phyloP scores from a whole-genome alignment of 2,888 invertebrate species.

The Mythimna vitellina region DNA sequence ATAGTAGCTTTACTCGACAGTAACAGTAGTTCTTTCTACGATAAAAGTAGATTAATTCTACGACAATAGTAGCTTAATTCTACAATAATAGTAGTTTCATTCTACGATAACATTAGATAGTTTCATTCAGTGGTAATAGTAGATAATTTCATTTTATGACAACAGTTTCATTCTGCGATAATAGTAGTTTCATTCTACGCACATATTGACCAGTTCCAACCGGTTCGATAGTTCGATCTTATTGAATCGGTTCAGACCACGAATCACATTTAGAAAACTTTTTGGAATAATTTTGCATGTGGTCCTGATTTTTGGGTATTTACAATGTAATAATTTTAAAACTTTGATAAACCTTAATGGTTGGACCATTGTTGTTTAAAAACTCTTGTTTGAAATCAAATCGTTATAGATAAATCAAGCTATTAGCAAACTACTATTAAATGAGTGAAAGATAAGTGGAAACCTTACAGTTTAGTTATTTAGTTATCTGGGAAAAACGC shows the following conservation, averaged over 20 bases:
- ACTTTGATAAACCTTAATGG: not conserved
- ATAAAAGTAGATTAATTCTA: not conserved
- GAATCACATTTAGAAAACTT: conserved; percentile 12
- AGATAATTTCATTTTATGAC: not conserved
- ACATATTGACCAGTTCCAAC: not conserved
- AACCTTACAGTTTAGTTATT: not conserved
- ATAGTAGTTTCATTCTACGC: not conserved
- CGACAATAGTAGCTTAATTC: not conserved
- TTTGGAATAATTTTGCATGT: conserved; percentile 15
- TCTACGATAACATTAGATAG: not conserved
- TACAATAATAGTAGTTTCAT: not conserved
- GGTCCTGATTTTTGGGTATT: not conserved
- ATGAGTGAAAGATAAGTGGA: conserved; percentile 2
- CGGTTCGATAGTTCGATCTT: not conserved
- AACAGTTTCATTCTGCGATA: no score
- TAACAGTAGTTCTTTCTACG: not conserved
- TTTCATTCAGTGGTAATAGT: not conserved
- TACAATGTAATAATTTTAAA: not conserved
- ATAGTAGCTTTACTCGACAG: no score
- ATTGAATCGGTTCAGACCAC: not conserved
- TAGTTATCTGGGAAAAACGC: not conserved
- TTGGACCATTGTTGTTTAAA: not conserved
- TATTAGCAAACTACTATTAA: no score
- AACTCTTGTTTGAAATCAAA: not conserved
- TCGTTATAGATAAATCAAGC: not conserved